Conservation (phyloP, 2,113 vertebrate genomes). For the Corvus hawaiiensis region DNA sequence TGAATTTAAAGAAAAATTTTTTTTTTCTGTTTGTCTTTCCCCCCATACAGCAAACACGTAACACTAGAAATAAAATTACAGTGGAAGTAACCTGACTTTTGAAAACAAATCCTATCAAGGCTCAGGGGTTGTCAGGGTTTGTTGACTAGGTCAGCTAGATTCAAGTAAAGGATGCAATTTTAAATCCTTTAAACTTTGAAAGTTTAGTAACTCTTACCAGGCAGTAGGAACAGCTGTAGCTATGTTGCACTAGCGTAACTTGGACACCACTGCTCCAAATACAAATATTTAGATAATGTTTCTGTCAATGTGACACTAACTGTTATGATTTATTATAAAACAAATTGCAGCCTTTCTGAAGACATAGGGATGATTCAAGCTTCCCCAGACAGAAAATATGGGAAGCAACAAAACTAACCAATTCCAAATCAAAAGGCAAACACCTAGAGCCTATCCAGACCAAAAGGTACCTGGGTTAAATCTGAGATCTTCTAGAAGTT, state of each 20-base stretch:
- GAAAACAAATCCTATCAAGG: neutral
- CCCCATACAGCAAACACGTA: fast-evolving
- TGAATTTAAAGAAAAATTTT: neutral
- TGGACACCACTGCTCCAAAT: neutral
- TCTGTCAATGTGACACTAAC: neutral
- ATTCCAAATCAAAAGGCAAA: neutral
- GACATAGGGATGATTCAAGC: neutral
- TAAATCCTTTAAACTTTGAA: slow-evolving; percentile 25
- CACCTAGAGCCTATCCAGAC: neutral
- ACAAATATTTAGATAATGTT: neutral
- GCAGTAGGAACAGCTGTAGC: neutral
- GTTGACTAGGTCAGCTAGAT: slow-evolving; percentile 7
- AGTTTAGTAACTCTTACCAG: neutral
- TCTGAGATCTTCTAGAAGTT: neutral
- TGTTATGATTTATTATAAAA: neutral
- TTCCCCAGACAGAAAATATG: neutral
- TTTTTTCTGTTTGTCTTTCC: neutral
- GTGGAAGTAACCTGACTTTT: neutral
- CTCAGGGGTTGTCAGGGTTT: neutral
- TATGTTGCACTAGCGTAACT: neutral
- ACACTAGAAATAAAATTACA: neutral
- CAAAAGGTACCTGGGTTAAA: neutral
- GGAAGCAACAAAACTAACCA: neutral
- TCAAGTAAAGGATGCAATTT: slow-evolving; percentile 49
- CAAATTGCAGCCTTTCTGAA: neutral